A percentile compares a stretch with the other conserved stretches of the same genome.
Conservation (phyloP, 2,888 invertebrate genomes). For the Pyrochroa serraticornis region DNA sequence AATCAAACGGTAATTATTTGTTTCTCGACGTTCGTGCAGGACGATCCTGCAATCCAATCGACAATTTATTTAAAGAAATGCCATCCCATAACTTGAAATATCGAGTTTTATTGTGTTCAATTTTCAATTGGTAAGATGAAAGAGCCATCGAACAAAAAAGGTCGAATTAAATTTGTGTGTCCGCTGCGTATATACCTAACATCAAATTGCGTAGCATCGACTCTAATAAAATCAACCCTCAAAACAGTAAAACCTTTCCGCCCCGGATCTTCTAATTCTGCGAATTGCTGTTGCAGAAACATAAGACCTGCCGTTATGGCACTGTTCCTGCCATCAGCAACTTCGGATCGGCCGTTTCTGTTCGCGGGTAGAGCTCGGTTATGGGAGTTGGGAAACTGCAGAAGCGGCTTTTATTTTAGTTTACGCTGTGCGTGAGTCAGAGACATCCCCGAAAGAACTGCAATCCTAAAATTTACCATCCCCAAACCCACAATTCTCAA, state of each 20-base stretch:
- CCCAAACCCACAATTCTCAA: no score
- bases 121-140: no score
- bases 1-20: no score
- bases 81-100: no score
- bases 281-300: constrained; percentile 31
- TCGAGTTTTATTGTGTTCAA: no score
- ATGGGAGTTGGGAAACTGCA: constrained; percentile 10
- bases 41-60: no score
- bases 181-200: constrained; percentile 9
- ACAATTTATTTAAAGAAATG: no score
- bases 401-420: constrained; percentile 2
- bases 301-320: constrained; percentile 19
- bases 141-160: not conserved
- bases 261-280: constrained; percentile 32
- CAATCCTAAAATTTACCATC: no score
- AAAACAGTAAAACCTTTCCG: constrained; percentile 28
- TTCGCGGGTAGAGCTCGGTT: constrained; percentile 4
- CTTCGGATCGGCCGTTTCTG: constrained; percentile 9
- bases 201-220: constrained; percentile 14
- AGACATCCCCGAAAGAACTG: no score
- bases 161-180: constrained; percentile 15
- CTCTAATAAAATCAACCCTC: constrained; percentile 23
- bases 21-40: no score
- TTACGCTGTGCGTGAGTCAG: not conserved
- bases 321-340: constrained; percentile 15